Evolutionary conservation across 2,113 vertebrate species (phyloP), one percentile per base, ranked within the genome.

Genomic region (Clarias magur): DNA sequence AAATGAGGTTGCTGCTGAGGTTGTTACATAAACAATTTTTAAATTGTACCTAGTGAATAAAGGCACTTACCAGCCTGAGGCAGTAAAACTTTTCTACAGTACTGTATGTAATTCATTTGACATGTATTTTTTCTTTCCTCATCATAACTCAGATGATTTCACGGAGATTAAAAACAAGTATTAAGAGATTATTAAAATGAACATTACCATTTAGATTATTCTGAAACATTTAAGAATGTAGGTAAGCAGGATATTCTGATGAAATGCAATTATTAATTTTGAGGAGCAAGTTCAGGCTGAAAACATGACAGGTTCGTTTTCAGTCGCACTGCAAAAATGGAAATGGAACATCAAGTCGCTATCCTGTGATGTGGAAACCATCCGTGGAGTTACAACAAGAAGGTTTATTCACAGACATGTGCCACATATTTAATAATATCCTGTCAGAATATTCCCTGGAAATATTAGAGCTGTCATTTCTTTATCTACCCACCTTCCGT

Each of bases 391-490:
- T 70, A 34, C 67, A 16, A 34, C 67, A 16, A 30, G n/a, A 27
- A 63, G 23, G 4, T 72, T 21, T 38, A 42, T 72, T 34, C 34
- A 30, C 27, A 34, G 67, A 30, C 10, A 68, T 17, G 30, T 70
- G 67, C 70, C 19, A 42, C 21, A 25, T 75, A 48, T 75, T 12
- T 48, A 48, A 23, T 23, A 75, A 42, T 21, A 73, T 68, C 62
- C 81, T 83, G 81, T 54, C 62, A 83, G 60, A 30, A 85, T 76
- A 57, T 30, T 76, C 70, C 34, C 57, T 83, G 42, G 10, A n/a
- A 85, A 30, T 72, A 53, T 25, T 42, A 57, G 15, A 85, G 34
- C 67, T 84, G 68, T 56, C 17, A 34, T 38, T 76, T 23, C 53
- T 57, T 48, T 34, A 15, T 63, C 53, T 72, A 5, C 19, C 19